These are phyloP conservation scores for Cinara cedri DNA, from an alignment of 2,888 invertebrate species.

Conservation along the genomic window DNA sequence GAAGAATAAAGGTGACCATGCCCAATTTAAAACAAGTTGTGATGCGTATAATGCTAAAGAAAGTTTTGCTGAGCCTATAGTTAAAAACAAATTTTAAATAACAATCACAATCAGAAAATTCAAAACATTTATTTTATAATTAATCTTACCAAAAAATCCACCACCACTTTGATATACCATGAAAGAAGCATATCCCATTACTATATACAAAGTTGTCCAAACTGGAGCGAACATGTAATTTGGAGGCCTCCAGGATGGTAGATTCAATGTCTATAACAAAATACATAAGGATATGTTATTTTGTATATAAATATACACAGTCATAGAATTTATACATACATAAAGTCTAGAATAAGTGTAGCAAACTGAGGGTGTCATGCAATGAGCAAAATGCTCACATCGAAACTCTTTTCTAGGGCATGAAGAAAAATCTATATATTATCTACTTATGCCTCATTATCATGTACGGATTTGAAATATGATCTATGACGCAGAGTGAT, in stretches of 20 bases:
- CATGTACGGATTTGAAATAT: not conserved
- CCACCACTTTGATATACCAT: constrained; percentile 79
- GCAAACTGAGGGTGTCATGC: not conserved
- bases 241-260: constrained; percentile 80
- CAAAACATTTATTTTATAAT: not conserved
- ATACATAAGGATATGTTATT: too few species aligned
- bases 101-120: not conserved
- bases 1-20: constrained; percentile 87
- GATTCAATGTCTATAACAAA: constrained; percentile 69
- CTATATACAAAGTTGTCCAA: constrained; percentile 78
- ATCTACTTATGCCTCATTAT: not conserved
- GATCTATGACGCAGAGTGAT: not conserved
- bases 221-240: constrained; percentile 79
- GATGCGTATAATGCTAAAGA: constrained; percentile 76
- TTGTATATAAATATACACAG: too few species aligned
- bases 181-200: constrained; percentile 86
- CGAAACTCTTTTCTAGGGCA: too few species aligned
- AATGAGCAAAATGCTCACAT: not conserved
- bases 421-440: not conserved
- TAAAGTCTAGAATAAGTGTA: not conserved
- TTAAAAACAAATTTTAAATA: constrained; percentile 46
- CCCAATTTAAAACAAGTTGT: constrained; percentile 81
- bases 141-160: constrained; percentile 70
- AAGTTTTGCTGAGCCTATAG: constrained; percentile 67
- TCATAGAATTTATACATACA: not conserved